Percentiles rank a stretch among this genome's conserved stretches.
phyloP scores from a whole-genome alignment of 2,113 vertebrate species.

The Varanus komodoensis region DNA sequence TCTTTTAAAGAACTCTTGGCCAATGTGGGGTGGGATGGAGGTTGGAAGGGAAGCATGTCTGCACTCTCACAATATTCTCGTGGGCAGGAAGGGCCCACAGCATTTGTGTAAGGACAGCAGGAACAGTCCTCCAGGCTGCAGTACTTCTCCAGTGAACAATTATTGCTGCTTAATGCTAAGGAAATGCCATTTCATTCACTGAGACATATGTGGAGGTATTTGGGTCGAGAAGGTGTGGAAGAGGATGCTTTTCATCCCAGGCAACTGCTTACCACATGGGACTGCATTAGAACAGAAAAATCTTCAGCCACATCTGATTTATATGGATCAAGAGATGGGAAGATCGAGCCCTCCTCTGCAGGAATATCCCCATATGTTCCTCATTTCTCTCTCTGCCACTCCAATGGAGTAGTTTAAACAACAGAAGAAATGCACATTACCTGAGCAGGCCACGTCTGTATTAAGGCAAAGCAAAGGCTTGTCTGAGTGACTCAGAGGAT shows the following conservation, averaged over 20 bases:
- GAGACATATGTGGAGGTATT: not conserved
- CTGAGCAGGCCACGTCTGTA: not conserved
- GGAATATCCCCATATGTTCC: not conserved
- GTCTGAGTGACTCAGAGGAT: not conserved
- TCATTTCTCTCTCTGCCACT: too few relatives aligned
- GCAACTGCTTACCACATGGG: not conserved
- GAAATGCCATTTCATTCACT: not conserved
- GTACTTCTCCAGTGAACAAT: not conserved
- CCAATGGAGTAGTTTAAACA: not conserved
- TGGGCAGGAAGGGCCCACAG: not conserved
- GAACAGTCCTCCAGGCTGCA: not conserved
- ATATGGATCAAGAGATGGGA: not conserved
- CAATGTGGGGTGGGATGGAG: too few relatives aligned
- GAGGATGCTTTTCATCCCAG: not conserved
- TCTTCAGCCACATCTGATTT: not conserved
- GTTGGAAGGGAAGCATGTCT: not conserved
- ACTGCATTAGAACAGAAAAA: not conserved
- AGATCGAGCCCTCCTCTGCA: not conserved
- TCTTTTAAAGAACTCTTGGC: too few relatives aligned
- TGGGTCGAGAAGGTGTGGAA: not conserved
- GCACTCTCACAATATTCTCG: not conserved
- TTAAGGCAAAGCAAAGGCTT: not conserved
- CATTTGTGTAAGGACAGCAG: not conserved
- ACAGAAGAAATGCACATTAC: not conserved
- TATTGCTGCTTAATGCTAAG: too few relatives aligned